Evolutionary conservation across 2,797 vertebrate genomes (phyloP).

Genomic region (Poeciliopsis infans): DNA sequence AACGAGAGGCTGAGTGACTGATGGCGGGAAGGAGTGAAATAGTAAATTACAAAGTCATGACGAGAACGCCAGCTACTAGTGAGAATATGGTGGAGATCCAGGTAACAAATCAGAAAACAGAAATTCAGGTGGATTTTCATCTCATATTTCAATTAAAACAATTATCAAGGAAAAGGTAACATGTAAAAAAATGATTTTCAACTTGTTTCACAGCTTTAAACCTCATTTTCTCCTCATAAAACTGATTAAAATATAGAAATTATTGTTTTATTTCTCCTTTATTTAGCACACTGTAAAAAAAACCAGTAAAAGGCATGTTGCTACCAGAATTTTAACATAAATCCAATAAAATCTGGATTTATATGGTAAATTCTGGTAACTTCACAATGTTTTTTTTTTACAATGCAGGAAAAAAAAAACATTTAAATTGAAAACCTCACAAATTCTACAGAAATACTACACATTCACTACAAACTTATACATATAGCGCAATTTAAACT

Average conservation of each 20-base stretch:
- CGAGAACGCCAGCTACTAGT: not conserved
- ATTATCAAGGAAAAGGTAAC: not conserved
- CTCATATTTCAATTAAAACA: not conserved
- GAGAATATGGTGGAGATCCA: conserved; percentile 15
- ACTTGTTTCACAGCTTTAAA: not conserved
- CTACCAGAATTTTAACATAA: too few relatives aligned
- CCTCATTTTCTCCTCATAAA: not conserved
- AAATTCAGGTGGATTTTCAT: not conserved
- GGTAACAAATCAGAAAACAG: not conserved
- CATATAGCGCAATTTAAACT: not conserved
- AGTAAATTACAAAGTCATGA: conserved; percentile 19
- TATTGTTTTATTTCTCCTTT: not conserved
- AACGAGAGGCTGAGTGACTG: conserved; percentile 39
- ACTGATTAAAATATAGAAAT: not conserved
- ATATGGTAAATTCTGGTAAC: too few relatives aligned
- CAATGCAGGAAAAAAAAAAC: too few relatives aligned
- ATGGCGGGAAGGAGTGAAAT: conserved; percentile 32
- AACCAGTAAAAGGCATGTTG: too few relatives aligned
- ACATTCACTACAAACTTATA: not conserved
- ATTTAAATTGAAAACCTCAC: not conserved
- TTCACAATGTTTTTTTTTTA: too few relatives aligned
- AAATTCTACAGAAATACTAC: not conserved
- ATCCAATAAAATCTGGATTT: too few relatives aligned
- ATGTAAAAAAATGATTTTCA: not conserved
- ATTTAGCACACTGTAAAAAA: not conserved